phyloP scores from a whole-genome alignment of 35 echinoderm and acorn worm genomes.

The Acanthaster planci region DNA sequence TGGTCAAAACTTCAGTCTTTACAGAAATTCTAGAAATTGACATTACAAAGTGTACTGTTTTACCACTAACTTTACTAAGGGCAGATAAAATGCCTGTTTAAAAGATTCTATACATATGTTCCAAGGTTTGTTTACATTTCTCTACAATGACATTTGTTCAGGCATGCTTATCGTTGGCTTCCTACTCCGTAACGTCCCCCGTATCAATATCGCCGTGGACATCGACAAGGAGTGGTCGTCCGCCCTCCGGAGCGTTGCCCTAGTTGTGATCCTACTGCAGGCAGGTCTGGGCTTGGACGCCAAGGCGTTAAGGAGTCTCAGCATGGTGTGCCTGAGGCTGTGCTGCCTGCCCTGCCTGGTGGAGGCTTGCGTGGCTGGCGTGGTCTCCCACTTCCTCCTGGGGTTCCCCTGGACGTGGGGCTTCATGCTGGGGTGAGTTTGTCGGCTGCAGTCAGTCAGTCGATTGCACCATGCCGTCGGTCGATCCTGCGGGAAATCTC shows the following conservation, averaged over 20 bases:
- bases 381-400: slow-evolving; percentile 68
- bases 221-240: slow-evolving; percentile 80
- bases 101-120: too few relatives aligned
- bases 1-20: too few relatives aligned
- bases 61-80: too few relatives aligned
- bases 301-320: slow-evolving; percentile 66
- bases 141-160: not conserved
- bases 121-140: too few relatives aligned
- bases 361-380: slow-evolving; percentile 66
- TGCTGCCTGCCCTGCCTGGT: slow-evolving; percentile 78
- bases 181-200: slow-evolving; percentile 81
- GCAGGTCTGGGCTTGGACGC: slow-evolving; percentile 93
- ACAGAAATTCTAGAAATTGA: too few relatives aligned
- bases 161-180: slow-evolving; percentile 94
- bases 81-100: too few relatives aligned
- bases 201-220: slow-evolving; percentile 73
- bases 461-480: too few relatives aligned
- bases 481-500: too few relatives aligned
- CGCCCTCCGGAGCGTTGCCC: slow-evolving; percentile 65
- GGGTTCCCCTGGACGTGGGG: slow-evolving; percentile 91
- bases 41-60: too few relatives aligned
- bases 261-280: slow-evolving; percentile 83
- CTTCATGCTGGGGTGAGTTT: slow-evolving; percentile 94
- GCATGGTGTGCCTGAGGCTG: slow-evolving; percentile 81
- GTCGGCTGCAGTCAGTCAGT: too few relatives aligned